phyloP scores from a whole-genome alignment of 2,888 invertebrate genomes.

The Tachina grossa region DNA sequence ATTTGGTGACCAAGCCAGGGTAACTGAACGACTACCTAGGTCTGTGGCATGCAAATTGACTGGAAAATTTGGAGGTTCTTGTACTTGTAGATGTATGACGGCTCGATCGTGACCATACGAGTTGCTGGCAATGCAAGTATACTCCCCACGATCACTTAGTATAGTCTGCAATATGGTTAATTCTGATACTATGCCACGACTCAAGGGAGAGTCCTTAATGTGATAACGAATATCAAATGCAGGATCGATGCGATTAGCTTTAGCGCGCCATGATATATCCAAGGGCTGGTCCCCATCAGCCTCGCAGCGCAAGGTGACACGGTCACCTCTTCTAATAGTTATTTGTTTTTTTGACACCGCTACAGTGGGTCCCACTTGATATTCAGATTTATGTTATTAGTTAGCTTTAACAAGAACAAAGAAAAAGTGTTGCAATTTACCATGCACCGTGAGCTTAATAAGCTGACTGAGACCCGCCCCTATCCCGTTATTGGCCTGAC shows the following conservation, averaged over 20 bases:
- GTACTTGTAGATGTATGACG: slow-evolving; percentile 83
- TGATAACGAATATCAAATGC: slow-evolving; percentile 83
- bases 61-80: slow-evolving; percentile 86
- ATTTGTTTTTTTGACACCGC: slow-evolving; percentile 83
- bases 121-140: slow-evolving; percentile 86
- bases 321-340: slow-evolving; percentile 84
- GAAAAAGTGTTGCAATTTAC: slow-evolving; percentile 79
- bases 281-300: slow-evolving; percentile 84
- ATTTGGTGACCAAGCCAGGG: slow-evolving; percentile 84
- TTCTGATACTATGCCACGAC: slow-evolving; percentile 84
- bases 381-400: background rate
- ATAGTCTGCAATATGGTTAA: slow-evolving; percentile 84
- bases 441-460: slow-evolving; percentile 85
- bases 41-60: slow-evolving; percentile 84
- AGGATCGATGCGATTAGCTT: slow-evolving; percentile 83
- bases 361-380: slow-evolving; percentile 84
- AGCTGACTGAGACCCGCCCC: slow-evolving; percentile 86
- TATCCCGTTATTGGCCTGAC: slow-evolving; percentile 86
- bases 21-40: slow-evolving; percentile 84
- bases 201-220: slow-evolving; percentile 81
- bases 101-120: slow-evolving; percentile 85
- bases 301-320: slow-evolving; percentile 84
- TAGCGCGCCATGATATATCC: slow-evolving; percentile 84
- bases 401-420: background rate
- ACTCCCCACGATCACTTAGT: slow-evolving; percentile 85